Evolutionary conservation across 2,888 invertebrate genomes (phyloP).

Genomic region (Metallyticus violacea): DNA sequence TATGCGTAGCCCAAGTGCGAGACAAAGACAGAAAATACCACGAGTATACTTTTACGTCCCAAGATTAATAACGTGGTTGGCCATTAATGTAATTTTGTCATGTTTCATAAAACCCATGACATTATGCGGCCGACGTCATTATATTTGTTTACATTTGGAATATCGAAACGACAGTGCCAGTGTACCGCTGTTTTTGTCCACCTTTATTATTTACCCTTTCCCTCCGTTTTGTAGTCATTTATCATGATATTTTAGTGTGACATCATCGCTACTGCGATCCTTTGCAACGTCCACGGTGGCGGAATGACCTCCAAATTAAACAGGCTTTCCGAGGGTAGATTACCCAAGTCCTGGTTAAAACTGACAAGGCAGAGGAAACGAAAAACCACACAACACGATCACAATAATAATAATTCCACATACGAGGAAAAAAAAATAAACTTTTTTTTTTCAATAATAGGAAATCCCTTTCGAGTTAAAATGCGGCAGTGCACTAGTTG

Average conservation of each 20-base stretch:
- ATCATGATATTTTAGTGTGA: not conserved
- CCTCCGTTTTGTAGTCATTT: not conserved
- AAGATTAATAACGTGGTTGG: not conserved
- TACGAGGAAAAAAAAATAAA: not conserved
- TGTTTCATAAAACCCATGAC: not conserved
- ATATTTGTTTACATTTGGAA: not conserved
- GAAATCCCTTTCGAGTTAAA: conserved; percentile 17
- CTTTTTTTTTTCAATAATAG: conserved; percentile 20
- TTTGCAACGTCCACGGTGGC: too few species aligned
- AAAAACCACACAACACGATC: too few species aligned
- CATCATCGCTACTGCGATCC: too few species aligned
- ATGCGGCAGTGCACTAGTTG: not conserved
- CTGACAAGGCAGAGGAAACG: not conserved
- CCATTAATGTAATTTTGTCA: not conserved
- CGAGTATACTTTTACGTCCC: too few species aligned
- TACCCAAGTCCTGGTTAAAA: not conserved
- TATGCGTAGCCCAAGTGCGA: not conserved
- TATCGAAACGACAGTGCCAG: not conserved
- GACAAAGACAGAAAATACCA: not conserved
- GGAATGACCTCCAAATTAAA: not conserved
- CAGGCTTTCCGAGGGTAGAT: not conserved
- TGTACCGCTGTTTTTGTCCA: not conserved
- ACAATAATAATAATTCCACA: not conserved
- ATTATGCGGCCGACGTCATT: not conserved
- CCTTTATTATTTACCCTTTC: not conserved